Evolutionary conservation across 2,888 invertebrate species (phyloP).

Genomic region (Halictus quadricinctus): DNA sequence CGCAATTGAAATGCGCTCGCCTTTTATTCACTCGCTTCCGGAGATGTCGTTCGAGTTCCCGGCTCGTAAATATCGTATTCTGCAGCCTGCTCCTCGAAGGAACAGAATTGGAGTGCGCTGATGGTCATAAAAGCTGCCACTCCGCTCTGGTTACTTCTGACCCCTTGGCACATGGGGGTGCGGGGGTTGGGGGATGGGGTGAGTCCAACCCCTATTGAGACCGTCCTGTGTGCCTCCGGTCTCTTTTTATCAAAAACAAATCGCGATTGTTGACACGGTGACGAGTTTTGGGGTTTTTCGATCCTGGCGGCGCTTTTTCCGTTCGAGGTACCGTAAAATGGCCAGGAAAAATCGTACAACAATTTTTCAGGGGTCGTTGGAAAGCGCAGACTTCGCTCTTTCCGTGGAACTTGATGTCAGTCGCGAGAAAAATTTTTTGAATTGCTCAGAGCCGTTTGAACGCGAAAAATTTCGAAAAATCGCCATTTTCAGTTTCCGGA

Average conservation of each 20-base stretch:
- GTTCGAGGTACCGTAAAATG: background rate
- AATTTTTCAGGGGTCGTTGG: background rate
- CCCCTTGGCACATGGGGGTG: background rate
- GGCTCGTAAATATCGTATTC: constrained; percentile 2
- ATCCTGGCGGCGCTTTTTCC: background rate
- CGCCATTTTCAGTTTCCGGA: background rate
- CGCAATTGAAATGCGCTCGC: constrained; percentile 1
- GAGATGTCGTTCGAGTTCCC: background rate
- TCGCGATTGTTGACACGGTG: background rate
- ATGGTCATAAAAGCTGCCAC: background rate
- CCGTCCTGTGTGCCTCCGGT: background rate
- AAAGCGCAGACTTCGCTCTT: background rate
- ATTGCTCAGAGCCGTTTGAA: background rate
- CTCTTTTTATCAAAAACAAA: background rate
- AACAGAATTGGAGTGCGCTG: background rate
- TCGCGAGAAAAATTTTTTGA: background rate
- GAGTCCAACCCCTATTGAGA: background rate
- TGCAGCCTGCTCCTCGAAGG: background rate
- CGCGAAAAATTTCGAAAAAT: background rate
- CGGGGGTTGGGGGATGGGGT: background rate
- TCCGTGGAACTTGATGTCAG: rapidly evolving
- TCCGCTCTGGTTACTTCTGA: background rate
- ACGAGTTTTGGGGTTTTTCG: background rate
- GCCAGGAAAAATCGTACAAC: background rate
- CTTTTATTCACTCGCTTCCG: background rate